phyloP scores from a whole-genome alignment of 2,113 vertebrate genomes.

The Eira barbara region DNA sequence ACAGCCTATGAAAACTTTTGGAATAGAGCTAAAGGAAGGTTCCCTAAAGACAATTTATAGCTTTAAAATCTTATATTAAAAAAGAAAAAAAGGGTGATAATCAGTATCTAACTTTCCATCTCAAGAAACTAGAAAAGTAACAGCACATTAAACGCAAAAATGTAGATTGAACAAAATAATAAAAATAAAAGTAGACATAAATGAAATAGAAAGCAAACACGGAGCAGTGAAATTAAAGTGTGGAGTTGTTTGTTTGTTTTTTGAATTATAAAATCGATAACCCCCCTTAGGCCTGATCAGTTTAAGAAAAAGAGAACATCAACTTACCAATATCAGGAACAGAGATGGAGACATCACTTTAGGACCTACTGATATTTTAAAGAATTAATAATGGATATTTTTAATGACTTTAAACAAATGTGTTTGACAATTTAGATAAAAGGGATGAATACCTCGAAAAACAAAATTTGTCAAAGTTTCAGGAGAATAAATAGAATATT shows the following conservation, averaged over 20 bases:
- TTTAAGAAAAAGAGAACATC: not conserved
- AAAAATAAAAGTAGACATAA: not conserved
- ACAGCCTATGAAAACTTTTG: not conserved
- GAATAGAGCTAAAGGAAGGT: not conserved
- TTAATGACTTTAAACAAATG: not conserved
- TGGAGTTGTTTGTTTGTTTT: not conserved
- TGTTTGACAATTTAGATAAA: not conserved
- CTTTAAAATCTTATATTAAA: not conserved
- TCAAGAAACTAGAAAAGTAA: not conserved
- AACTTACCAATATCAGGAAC: not conserved
- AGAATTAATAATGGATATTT: not conserved
- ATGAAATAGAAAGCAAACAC: not conserved
- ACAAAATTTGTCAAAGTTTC: not conserved
- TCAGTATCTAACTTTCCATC: not conserved
- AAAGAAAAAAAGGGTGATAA: not conserved
- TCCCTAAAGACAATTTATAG: not conserved
- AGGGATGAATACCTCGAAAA: not conserved
- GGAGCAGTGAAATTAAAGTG: not conserved
- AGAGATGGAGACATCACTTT: not conserved
- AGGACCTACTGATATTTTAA: not conserved
- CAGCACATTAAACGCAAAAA: not conserved
- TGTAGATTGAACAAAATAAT: not conserved
- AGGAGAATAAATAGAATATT: not conserved
- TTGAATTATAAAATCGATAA: not conserved
- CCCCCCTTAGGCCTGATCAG: not conserved